Percentiles rank a stretch among this genome's conserved stretches.
Conservation (phyloP, 1,140 invertebrate species). For the Portunus trituberculatus region DNA sequence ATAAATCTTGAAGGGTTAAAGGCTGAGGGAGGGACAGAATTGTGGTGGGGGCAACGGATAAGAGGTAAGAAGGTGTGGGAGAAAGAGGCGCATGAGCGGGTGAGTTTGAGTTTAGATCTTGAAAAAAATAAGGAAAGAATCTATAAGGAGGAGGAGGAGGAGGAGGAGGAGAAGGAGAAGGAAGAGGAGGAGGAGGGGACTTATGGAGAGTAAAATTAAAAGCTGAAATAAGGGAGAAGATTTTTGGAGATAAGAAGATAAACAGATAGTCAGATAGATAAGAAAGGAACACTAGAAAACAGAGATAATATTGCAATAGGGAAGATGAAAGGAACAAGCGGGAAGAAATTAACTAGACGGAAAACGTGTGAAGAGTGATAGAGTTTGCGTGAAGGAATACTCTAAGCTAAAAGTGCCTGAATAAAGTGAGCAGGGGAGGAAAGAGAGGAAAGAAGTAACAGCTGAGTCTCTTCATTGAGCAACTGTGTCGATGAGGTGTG, state of each 20-base stretch:
- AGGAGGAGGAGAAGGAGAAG: not conserved
- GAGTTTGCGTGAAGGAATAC: too few species aligned
- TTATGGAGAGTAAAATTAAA: not conserved
- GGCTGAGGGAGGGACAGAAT: not conserved
- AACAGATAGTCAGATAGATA: not conserved
- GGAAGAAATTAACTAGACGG: not conserved
- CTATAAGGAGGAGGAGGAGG: not conserved
- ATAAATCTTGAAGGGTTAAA: not conserved
- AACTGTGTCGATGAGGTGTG: conserved; percentile 41
- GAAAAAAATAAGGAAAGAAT: too few species aligned
- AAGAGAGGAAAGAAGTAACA: conserved; percentile 27
- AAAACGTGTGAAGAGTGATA: too few species aligned
- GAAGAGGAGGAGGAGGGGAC: not conserved
- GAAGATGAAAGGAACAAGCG: not conserved
- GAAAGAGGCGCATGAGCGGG: not conserved
- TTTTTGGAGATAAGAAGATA: not conserved
- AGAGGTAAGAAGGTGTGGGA: too few species aligned
- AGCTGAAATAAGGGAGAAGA: not conserved
- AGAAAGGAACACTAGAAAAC: not conserved
- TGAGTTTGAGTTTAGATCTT: too few species aligned
- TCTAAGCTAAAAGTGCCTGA: too few species aligned
- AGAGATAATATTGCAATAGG: too few species aligned
- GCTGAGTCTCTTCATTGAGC: conserved; percentile 32
- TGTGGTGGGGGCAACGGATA: not conserved
- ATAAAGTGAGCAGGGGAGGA: not conserved